phyloP scores from a whole-genome alignment of 2,113 vertebrate genomes.

The Mustela lutreola region DNA sequence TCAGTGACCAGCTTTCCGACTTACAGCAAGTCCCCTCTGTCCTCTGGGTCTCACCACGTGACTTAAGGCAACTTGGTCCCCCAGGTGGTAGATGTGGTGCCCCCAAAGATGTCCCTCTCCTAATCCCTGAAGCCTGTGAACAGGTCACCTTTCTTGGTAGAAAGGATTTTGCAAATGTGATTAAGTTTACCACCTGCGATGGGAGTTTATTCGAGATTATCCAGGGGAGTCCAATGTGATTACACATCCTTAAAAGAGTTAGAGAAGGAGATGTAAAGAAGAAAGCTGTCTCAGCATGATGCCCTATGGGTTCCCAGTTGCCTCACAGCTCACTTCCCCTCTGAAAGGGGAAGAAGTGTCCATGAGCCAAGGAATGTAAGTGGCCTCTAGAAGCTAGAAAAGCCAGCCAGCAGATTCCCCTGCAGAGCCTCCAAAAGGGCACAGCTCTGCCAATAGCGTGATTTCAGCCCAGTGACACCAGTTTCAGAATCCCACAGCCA shows the following conservation, averaged over 20 bases:
- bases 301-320: accelerated
- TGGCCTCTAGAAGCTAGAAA: not conserved
- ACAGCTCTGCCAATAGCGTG: not conserved
- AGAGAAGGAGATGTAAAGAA: not conserved
- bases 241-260: not conserved
- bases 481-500: not conserved
- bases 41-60: not conserved
- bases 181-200: not conserved
- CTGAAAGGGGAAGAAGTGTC: not conserved
- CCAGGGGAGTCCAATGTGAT: not conserved
- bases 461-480: not conserved
- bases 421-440: not conserved
- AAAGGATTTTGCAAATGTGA: not conserved
- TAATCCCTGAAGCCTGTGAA: not conserved
- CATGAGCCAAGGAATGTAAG: not conserved
- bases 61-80: not conserved
- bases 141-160: not conserved
- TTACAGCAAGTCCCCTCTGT: not conserved
- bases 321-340: no score
- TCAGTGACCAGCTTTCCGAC: not conserved
- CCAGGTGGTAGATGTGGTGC: not conserved
- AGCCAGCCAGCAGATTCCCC: not conserved
- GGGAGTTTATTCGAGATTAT: not conserved
- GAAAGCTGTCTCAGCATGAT: not conserved
- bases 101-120: not conserved